These are phyloP conservation scores for Lymantria monacha DNA, from an alignment of 2,888 invertebrate genomes.

Conservation along the genomic window DNA sequence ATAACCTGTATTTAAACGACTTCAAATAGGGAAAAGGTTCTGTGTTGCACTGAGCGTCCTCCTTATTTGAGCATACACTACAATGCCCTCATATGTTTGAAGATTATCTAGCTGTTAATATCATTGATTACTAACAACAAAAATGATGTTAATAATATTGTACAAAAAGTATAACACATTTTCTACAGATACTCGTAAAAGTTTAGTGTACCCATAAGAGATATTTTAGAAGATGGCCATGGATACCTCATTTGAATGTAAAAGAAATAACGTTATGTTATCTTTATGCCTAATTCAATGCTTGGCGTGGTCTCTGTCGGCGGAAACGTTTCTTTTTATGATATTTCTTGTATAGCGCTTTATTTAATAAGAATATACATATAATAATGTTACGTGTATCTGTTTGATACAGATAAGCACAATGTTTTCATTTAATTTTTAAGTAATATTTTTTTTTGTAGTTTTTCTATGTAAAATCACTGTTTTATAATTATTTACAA, in stretches of 20 bases:
- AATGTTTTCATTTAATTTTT: too few relatives aligned
- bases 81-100: too few relatives aligned
- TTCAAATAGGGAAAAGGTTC: too few relatives aligned
- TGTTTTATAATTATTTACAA: too few relatives aligned
- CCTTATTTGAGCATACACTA: too few relatives aligned
- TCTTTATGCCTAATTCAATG: constrained; percentile 29
- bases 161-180: not conserved
- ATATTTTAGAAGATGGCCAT: constrained; percentile 13
- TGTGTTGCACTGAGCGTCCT: too few relatives aligned
- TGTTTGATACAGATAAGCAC: not conserved
- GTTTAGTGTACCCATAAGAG: constrained; percentile 18
- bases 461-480: too few relatives aligned
- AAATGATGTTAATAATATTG: too few relatives aligned
- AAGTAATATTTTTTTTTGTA: too few relatives aligned
- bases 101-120: too few relatives aligned
- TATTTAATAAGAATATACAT: not conserved
- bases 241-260: constrained; percentile 35
- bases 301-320: constrained; percentile 8
- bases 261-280: constrained; percentile 41
- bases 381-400: not conserved
- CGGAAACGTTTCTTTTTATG: constrained; percentile 32
- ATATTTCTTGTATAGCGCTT: constrained; percentile 8
- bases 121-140: too few relatives aligned
- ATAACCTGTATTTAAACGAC: too few relatives aligned
- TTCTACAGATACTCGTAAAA: constrained; percentile 17